Evolutionary conservation across 2,113 vertebrate genomes (phyloP), one percentile per base, ranked within the genome.

Genomic region (Salvelinus alpinus): DNA sequence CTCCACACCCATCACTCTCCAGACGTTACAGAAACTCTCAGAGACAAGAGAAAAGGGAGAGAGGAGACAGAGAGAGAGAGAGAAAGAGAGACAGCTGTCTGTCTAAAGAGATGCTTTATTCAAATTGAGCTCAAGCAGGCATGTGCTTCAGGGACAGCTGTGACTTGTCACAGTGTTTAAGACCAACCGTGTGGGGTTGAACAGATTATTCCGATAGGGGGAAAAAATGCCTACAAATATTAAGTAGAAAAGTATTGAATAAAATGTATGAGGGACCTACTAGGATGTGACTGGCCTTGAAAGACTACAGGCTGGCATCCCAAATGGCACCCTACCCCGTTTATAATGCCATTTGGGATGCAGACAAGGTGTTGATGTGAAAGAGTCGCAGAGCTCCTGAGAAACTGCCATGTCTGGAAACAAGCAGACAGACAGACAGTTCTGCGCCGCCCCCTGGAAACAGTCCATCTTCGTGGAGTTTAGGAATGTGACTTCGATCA

Each of bases 131-230:
- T 8, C 34, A 38, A 38, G 34, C 34, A 38, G 34, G 34, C 6
- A 38, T 38, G 7, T 5, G 34, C 34, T 38, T 38, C 34, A 8
- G 34, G 1, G 7, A 38, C 34, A 38, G 6, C 34, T 38, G 82
- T 82, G 83, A 82, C 82, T 88, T 87, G 67, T 87, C 80, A 81
- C 65, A 4, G 72, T 78, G 73, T 74, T 76, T 79, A 82, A 87
- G 76, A 80, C 79, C 54, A 65, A 73, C 27, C 24, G 22, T 77
- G 73, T 29, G 78, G 69, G 70, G 80, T 70, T 57, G 76, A 4
- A 77, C 74, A 71, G 72, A 74, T 79, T 73, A 77, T 78, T 79
- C 76, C 75, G 78, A 67, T 69, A 72, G 25, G 34, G 67, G 8
- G 9, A 78, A 73, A 80, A 73, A 78, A 82, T 82, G 74, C 70